Evolutionary conservation across 2,113 vertebrate genomes (phyloP), one percentile per base, ranked within the genome.

Genomic region (Bombycilla garrulus): DNA sequence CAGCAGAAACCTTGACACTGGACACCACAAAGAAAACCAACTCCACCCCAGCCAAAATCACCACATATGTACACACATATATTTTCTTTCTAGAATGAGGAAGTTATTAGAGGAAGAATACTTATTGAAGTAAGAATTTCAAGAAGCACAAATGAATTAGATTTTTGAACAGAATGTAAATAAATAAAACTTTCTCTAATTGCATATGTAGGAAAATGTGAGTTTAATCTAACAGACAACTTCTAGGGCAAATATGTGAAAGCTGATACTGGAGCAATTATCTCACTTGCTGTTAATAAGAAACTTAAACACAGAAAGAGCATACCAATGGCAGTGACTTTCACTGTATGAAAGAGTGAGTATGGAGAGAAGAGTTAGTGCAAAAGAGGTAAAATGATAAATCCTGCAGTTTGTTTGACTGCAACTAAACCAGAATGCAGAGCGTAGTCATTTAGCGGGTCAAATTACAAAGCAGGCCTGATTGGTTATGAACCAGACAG

Each of bases 151-250:
- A 74, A 23, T 44, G 15, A 86, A 62, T 53, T 57, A 26, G 2
- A 50, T 74, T 79, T 23, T 58, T 62, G 10, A 71, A 66, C 17
- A 74, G n/a, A 84, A 65, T 56, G 9, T 51, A 60, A 93, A 66
- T 50, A 4, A 82, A 50, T 66, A 15, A 40, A 88, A 36, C 1
- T 1, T 44, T 74, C 13, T 62, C 17, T 79, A 70, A 66, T 47
- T 44, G 9, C 0, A 0, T 23, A 23, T 5, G 0, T 35, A 85
- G 6, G 31, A 86, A 90, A 79, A 53, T 40, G 15, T 10, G 2
- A 62, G 23, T 82, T 88, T 69, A 88, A 44, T 74, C 9, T 44
- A 82, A 44, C 6, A 82, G 61, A 25, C 7, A 66, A 61, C 58
- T 79, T 88, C 31, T 71, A 29, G 24, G 7, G 15, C 54, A 64